Conservation (phyloP, 1,140 invertebrate species). For the Liolophura sinensis region DNA sequence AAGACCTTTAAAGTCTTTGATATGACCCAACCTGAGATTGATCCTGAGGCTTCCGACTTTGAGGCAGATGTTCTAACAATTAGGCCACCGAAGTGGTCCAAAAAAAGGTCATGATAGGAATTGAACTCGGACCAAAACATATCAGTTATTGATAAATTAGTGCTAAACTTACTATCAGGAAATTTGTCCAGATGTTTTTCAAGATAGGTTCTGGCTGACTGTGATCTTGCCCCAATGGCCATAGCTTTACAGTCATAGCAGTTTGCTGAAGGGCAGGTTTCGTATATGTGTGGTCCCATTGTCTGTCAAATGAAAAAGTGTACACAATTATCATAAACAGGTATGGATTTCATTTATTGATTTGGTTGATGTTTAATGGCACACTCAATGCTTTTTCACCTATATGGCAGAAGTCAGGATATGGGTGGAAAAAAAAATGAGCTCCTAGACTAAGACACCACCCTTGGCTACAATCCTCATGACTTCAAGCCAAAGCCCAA, state of each 20-base stretch:
- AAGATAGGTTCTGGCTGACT: slow-evolving; percentile 95
- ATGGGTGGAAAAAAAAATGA: too few relatives aligned
- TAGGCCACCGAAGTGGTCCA: too few relatives aligned
- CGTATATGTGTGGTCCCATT: slow-evolving; percentile 93
- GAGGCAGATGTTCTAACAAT: too few relatives aligned
- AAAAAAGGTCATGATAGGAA: background rate
- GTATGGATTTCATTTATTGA: background rate
- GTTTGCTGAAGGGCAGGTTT: slow-evolving; percentile 97
- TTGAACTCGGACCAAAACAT: background rate
- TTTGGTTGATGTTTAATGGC: background rate
- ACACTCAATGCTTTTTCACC: too few relatives aligned
- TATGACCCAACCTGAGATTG: too few relatives aligned
- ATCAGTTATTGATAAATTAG: slow-evolving; percentile 4
- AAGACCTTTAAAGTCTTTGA: too few relatives aligned
- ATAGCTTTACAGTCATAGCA: slow-evolving; percentile 97
- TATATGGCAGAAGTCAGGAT: too few relatives aligned
- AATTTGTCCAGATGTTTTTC: slow-evolving; percentile 89
- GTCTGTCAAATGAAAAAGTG: slow-evolving; percentile 65
- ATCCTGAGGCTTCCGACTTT: too few relatives aligned
- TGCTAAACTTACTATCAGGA: slow-evolving; percentile 60
- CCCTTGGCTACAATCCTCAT: too few relatives aligned
- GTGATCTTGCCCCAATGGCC: slow-evolving; percentile 98
- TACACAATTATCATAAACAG: background rate
- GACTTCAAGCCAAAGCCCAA: too few relatives aligned
- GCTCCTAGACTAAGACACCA: too few relatives aligned